Evolutionary conservation across 2,113 vertebrate genomes (phyloP).

Genomic region (Ageneiosus marmoratus): DNA sequence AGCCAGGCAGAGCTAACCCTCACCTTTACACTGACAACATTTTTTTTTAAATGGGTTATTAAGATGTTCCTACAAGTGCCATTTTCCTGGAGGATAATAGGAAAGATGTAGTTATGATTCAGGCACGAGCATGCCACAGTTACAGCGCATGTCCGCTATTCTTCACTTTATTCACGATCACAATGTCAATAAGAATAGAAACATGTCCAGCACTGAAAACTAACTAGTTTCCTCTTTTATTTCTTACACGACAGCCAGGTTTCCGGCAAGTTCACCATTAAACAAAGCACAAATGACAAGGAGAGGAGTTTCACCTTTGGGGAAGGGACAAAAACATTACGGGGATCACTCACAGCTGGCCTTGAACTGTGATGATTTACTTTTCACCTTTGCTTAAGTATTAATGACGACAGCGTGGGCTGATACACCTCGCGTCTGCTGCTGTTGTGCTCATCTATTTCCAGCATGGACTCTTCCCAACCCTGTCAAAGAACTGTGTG

Average conservation of each 20-base stretch:
- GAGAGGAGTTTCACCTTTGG: constrained; percentile 33
- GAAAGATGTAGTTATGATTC: constrained; percentile 1
- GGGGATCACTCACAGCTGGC: constrained; percentile 61
- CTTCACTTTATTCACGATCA: background rate
- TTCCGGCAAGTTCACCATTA: background rate
- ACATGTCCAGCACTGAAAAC: background rate
- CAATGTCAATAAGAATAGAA: background rate
- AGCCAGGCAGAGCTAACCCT: constrained; percentile 55
- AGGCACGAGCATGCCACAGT: constrained; percentile 16
- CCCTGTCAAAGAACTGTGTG: constrained; percentile 66
- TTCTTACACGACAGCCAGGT: background rate
- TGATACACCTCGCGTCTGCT: constrained; percentile 55
- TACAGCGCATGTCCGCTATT: background rate
- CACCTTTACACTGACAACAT: constrained; percentile 52
- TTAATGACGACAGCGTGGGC: constrained; percentile 65
- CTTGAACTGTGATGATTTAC: constrained; percentile 65
- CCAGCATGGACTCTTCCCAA: constrained; percentile 56
- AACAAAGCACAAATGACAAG: constrained; percentile 36
- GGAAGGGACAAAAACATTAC: constrained; percentile 25
- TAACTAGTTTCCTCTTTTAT: background rate
- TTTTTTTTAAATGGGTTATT: constrained; percentile 48
- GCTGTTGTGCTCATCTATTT: constrained; percentile 66
- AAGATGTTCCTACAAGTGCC: constrained; percentile 58
- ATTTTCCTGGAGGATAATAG: constrained; percentile 39
- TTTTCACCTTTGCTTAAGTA: constrained; percentile 56